Evolutionary conservation across 2,797 vertebrate genomes (phyloP), one percentile per base, ranked within the genome.

Genomic region (Halcyon badia): DNA sequence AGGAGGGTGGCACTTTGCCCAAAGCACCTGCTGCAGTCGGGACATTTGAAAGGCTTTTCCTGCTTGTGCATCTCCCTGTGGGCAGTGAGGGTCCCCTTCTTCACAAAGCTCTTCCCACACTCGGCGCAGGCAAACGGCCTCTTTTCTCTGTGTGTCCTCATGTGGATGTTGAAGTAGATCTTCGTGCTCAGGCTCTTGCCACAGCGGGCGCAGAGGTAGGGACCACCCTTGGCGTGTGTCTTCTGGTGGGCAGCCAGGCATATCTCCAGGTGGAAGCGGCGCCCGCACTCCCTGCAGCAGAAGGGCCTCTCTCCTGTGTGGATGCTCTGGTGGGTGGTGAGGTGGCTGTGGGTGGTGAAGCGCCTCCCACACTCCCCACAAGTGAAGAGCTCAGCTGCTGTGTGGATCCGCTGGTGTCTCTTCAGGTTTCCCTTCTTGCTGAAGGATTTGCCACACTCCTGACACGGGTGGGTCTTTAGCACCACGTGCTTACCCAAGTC

Each of bases 141-240:
- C 39, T 84, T 87, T 61, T 94, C 86, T 1, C 4, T 58, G 52
- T 90, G 89, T 1, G 83, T 87, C 57, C 31, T 7, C 93, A 87
- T 62, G 57, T 94, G 93, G 79, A 84, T 84, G 22, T n/a, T 92
- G 83, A 94, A 90, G 89, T 79, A 92, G 75, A 94, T 85, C 65
- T 61, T 89, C 6, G 86, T 95, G 83, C 91, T 94, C 52, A 90
- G 66, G 52, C 66, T 96, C 66, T 92, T 92, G 37, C 95, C 51
- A 0, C 91, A 93, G 66, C 0, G 5, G 79, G 57, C 0, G 0
- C 91, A 96, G 70, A 75, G 52, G 71, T 84, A 96, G 21, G 91
- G 93, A 28, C 93, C 75, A 9, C 83, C 86, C 76, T 85, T 92
- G 33, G 83, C 1, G 0, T 92, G 95, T 10, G 79, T 82, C 75